Conservation (phyloP, 1,140 invertebrate species). For the Sesamia nonagrioides region DNA sequence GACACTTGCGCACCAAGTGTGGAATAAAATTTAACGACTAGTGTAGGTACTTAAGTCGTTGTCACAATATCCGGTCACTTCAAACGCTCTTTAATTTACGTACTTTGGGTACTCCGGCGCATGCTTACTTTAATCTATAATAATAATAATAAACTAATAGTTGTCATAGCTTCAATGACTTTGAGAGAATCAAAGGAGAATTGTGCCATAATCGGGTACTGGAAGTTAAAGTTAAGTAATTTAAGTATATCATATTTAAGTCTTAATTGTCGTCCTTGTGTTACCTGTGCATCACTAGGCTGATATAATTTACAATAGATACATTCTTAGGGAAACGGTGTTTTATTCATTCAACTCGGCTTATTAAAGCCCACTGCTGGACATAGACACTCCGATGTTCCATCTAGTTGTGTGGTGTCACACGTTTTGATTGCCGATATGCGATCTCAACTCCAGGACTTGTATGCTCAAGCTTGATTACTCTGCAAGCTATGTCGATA, state of each 20-base stretch:
- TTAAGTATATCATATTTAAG: constrained; percentile 4
- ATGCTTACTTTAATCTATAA: constrained; percentile 44
- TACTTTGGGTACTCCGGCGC: constrained; percentile 13
- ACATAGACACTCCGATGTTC: too few relatives aligned
- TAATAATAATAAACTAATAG: constrained; percentile 35
- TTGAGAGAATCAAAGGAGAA: constrained; percentile 26
- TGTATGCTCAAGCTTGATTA: too few relatives aligned
- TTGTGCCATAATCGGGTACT: neutral
- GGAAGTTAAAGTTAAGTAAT: neutral
- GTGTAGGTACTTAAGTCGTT: constrained; percentile 11
- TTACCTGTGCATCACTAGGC: neutral
- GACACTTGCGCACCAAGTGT: constrained; percentile 3
- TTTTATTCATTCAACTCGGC: too few relatives aligned
- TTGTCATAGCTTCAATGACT: constrained; percentile 12
- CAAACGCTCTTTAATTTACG: constrained; percentile 39
- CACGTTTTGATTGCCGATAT: too few relatives aligned
- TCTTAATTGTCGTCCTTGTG: neutral
- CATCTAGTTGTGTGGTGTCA: too few relatives aligned
- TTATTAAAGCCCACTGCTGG: too few relatives aligned
- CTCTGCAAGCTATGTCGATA: too few relatives aligned
- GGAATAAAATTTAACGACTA: constrained; percentile 33
- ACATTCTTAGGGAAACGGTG: too few relatives aligned
- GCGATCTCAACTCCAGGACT: too few relatives aligned
- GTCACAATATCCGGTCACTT: constrained; percentile 55
- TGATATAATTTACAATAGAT: neutral